phyloP scores from a whole-genome alignment of 2,113 vertebrate species.

The Hirundichthys speculiger region DNA sequence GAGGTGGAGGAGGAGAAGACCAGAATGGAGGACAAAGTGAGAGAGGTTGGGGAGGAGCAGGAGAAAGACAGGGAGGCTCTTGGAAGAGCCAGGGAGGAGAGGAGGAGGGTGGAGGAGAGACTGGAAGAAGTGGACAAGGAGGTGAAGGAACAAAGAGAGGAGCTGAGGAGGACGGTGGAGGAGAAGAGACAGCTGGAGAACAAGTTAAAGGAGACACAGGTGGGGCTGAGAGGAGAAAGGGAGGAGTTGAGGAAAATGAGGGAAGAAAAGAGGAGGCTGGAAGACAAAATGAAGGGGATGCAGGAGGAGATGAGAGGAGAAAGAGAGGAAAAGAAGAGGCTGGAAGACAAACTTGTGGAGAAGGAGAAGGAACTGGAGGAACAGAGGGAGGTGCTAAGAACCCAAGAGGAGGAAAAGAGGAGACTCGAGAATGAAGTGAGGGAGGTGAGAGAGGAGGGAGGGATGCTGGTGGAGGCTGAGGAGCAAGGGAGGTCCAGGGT shows the following conservation, averaged over 20 bases:
- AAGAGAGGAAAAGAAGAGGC: slow-evolving; percentile 3
- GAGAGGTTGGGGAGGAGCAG: slow-evolving; percentile 21
- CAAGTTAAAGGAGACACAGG: slow-evolving; percentile 10
- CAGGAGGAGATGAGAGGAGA: too few relatives aligned
- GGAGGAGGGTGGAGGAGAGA: slow-evolving; percentile 24
- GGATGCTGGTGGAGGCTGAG: slow-evolving; percentile 12
- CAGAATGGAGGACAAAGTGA: slow-evolving; percentile 29
- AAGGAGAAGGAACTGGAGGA: slow-evolving; percentile 23
- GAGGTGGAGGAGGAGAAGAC: slow-evolving; percentile 28
- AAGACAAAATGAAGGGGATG: slow-evolving; percentile 4
- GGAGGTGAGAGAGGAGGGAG: slow-evolving; percentile 17
- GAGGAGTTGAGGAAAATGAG: slow-evolving; percentile 16
- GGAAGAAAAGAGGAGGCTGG: slow-evolving; percentile 25
- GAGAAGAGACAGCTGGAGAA: slow-evolving; percentile 29
- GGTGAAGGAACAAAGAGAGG: slow-evolving; percentile 17
- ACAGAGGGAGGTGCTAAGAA: slow-evolving; percentile 13
- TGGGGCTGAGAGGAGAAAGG: slow-evolving; percentile 53
- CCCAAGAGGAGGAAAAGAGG: slow-evolving; percentile 21
- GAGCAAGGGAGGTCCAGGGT: slow-evolving; percentile 28
- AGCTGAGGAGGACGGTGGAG: slow-evolving; percentile 23
- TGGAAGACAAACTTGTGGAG: slow-evolving; percentile 27
- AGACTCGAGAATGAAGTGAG: slow-evolving; percentile 19
- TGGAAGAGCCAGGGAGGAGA: slow-evolving; percentile 32
- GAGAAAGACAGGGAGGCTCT: slow-evolving; percentile 30
- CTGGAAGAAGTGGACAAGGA: slow-evolving; percentile 16